Evolutionary conservation across 2,113 vertebrate species (phyloP).

Genomic region (Aix galericulata): DNA sequence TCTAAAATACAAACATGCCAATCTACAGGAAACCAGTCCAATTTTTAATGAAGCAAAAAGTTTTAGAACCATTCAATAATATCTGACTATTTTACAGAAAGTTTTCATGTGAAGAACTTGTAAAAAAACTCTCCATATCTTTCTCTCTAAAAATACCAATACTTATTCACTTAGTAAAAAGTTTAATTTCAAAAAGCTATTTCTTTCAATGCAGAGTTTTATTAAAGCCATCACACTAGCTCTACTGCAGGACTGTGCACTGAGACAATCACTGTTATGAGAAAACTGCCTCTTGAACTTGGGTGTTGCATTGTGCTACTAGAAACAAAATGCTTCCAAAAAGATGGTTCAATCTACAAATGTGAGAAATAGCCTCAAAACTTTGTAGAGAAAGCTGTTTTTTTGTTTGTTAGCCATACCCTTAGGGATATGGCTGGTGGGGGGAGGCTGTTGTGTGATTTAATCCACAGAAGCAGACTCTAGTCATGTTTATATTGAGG

Average conservation of each 20-base stretch:
- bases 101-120: background rate
- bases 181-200: background rate
- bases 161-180: background rate
- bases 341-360: background rate
- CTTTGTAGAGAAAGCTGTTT: background rate
- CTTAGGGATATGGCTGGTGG: background rate
- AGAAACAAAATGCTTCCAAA: background rate
- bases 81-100: background rate
- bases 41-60: background rate
- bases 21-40: background rate
- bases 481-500: background rate
- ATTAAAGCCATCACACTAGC: background rate
- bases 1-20: background rate
- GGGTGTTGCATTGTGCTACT: background rate
- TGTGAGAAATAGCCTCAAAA: background rate
- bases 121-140: background rate
- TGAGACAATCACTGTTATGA: background rate
- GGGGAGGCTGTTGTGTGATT: background rate
- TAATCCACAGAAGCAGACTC: background rate
- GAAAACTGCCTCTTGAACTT: background rate
- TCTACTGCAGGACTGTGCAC: background rate
- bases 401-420: too few relatives aligned
- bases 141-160: background rate
- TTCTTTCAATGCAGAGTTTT: background rate
- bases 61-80: background rate